Percentiles rank a stretch among this genome's conserved stretches.
Evolutionary conservation across 2,113 vertebrate species (phyloP).

Genomic region (Equus przewalskii): DNA sequence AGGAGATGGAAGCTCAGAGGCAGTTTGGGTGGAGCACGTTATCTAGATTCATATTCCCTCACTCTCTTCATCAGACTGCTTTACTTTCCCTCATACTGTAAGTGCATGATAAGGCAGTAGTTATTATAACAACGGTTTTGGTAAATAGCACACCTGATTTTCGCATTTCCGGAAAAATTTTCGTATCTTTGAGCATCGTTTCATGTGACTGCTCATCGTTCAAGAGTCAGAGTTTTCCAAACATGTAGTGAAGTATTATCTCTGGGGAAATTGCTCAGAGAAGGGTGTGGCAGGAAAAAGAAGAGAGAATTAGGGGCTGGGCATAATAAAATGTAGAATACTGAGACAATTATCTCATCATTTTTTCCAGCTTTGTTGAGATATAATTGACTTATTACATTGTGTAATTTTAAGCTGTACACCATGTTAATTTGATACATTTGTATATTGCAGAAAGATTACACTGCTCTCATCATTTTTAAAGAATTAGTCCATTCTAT

Average conservation of each 20-base stretch:
- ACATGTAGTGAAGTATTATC: not conserved
- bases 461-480: not conserved
- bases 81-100: not conserved
- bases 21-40: accelerated
- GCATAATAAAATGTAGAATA: not conserved
- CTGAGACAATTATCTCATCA: not conserved
- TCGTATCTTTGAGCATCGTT: not conserved
- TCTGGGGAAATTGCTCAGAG: not conserved
- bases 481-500: not conserved
- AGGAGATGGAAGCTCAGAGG: not conserved
- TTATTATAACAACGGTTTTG: not conserved
- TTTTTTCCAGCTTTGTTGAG: not conserved
- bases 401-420: not conserved
- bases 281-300: not conserved
- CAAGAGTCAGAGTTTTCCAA: not conserved
- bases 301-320: not conserved
- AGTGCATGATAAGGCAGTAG: not conserved
- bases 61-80: not conserved
- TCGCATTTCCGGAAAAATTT: not conserved
- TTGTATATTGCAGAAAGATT: not conserved
- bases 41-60: not conserved
- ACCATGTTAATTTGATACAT: not conserved
- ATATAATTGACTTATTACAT: not conserved
- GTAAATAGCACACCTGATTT: not conserved
- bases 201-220: not conserved